phyloP scores from a whole-genome alignment of 2,113 vertebrate species.

The Salvelinus sp. region DNA sequence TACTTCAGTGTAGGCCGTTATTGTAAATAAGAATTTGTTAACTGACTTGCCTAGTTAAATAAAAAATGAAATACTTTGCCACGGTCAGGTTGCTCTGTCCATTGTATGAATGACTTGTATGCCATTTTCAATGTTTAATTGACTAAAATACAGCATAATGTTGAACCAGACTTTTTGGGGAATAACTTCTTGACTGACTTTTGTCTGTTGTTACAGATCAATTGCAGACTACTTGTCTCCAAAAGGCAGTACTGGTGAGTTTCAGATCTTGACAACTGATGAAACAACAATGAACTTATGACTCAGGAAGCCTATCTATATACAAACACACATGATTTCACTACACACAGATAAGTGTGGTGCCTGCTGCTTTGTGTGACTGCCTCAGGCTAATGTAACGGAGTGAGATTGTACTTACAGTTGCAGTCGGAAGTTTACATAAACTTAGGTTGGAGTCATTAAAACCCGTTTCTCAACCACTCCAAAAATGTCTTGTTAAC shows the following conservation, averaged over 20 bases:
- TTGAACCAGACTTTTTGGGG: not conserved
- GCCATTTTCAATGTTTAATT: not conserved
- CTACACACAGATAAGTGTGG: not conserved
- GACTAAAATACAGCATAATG: not conserved
- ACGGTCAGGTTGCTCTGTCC: no score
- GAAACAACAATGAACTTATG: not conserved
- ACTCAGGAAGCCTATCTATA: not conserved
- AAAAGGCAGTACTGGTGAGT: constrained; percentile 47
- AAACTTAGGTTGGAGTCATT: no score
- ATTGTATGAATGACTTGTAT: not conserved
- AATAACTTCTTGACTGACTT: not conserved
- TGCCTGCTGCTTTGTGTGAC: not conserved
- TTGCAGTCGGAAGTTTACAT: no score
- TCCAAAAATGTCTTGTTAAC: no score
- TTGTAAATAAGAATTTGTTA: no score
- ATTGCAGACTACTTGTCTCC: constrained; percentile 24
- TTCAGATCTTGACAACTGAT: not conserved
- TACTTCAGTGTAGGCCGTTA: no score
- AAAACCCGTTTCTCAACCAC: no score
- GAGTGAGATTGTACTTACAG: no score
- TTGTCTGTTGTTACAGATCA: constrained; percentile 28
- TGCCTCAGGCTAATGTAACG: not conserved
- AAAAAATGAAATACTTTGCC: no score
- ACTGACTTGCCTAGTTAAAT: no score
- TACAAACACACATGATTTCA: not conserved